phyloP scores from a whole-genome alignment of 1,140 invertebrate species.

The Lepidurus packardi region DNA sequence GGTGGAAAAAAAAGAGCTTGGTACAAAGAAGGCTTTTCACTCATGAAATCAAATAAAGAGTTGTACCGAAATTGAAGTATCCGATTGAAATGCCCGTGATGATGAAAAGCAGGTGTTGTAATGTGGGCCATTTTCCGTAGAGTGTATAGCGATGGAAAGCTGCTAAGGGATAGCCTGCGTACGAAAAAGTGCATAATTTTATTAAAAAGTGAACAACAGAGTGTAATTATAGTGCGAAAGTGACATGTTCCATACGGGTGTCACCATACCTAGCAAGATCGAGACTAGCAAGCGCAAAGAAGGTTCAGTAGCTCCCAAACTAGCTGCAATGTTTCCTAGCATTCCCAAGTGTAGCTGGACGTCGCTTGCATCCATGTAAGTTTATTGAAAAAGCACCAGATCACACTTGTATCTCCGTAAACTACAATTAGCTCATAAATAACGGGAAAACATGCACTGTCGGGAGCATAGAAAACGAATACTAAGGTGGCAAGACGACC shows the following conservation, averaged over 20 bases:
- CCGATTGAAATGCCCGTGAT: constrained; percentile 62
- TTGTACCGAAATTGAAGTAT: constrained; percentile 74
- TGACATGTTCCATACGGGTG: not conserved
- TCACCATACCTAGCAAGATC: constrained; percentile 55
- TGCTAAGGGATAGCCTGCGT: constrained; percentile 71
- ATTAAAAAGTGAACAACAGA: not conserved
- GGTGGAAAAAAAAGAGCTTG: constrained; percentile 39
- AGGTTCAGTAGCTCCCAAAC: constrained; percentile 51
- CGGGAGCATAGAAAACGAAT: not conserved
- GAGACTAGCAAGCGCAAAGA: constrained; percentile 63
- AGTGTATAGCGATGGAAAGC: constrained; percentile 59
- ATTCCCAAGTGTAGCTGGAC: constrained; percentile 23
- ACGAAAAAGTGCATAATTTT: constrained; percentile 32
- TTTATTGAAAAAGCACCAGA: not conserved
- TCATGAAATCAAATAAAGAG: constrained; percentile 35
- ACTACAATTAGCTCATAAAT: not conserved
- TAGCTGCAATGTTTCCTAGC: constrained; percentile 37
- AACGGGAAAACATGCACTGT: not conserved
- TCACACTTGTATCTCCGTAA: not conserved
- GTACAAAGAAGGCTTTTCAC: not conserved
- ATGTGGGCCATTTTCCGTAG: constrained; percentile 48
- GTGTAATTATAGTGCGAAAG: not conserved
- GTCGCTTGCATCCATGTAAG: constrained; percentile 10
- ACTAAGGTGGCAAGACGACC: not conserved
- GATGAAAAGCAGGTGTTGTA: constrained; percentile 72